Conservation (phyloP, 1,140 invertebrate genomes). For the Tetramorium simillimum region DNA sequence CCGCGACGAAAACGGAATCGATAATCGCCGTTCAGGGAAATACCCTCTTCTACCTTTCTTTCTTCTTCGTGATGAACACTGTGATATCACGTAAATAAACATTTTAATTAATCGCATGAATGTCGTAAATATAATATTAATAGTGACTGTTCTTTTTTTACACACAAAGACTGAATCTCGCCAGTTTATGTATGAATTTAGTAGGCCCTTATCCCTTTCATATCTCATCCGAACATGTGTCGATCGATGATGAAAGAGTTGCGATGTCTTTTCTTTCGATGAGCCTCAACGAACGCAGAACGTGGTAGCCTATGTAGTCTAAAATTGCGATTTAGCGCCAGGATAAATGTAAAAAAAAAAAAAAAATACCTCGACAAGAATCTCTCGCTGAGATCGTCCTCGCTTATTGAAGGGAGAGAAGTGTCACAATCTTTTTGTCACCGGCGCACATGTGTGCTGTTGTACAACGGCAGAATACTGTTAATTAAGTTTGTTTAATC, state of each 20-base stretch:
- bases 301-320: too few relatives aligned
- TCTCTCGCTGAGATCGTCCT: neutral
- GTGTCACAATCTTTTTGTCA: neutral
- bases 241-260: neutral
- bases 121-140: conserved; percentile 83
- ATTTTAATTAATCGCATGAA: conserved; percentile 82
- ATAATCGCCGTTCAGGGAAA: conserved; percentile 25
- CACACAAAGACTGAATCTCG: conserved; percentile 84
- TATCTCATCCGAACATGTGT: conserved; percentile 45
- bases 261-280: neutral
- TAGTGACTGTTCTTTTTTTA: conserved; percentile 72
- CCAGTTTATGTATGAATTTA: conserved; percentile 84
- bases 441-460: neutral
- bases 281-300: neutral
- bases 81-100: conserved; percentile 85
- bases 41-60: conserved; percentile 13
- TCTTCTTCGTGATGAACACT: conserved; percentile 79
- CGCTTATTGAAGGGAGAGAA: neutral
- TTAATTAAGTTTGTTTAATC: conserved; percentile 38
- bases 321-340: neutral
- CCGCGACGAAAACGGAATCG: neutral
- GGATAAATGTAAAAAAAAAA: neutral
- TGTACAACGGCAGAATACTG: neutral
- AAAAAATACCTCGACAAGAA: neutral
- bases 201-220: conserved; percentile 54